Evolutionary conservation across 2,797 vertebrate genomes (phyloP).

Genomic region (Enteromius unitaeniatus): DNA sequence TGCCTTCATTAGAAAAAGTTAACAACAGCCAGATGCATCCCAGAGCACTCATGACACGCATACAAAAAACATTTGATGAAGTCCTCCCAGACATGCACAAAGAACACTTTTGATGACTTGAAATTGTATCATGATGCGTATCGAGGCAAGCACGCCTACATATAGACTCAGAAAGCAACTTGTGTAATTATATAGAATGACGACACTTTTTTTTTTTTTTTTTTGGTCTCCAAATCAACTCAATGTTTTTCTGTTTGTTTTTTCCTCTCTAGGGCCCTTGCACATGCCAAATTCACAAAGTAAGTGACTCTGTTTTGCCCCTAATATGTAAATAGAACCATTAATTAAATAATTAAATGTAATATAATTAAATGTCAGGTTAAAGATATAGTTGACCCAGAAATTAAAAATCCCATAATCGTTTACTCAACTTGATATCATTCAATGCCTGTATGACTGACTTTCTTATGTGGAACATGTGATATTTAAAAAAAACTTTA

Average conservation of each 20-base stretch:
- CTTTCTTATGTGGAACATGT: not conserved
- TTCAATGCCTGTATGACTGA: not conserved
- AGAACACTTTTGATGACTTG: constrained; percentile 36
- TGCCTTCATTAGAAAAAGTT: constrained; percentile 71
- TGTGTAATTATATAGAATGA: constrained; percentile 32
- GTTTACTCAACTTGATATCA: not conserved
- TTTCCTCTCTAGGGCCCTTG: constrained; percentile 87
- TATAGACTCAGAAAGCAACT: constrained; percentile 18
- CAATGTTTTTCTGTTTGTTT: constrained; percentile 40
- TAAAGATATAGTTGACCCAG: not conserved
- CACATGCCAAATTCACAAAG: constrained; percentile 99
- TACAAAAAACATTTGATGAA: constrained; percentile 27
- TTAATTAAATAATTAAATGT: not conserved
- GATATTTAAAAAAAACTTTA: not conserved
- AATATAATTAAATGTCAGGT: not conserved
- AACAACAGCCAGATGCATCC: constrained; percentile 64
- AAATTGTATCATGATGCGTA: constrained; percentile 14
- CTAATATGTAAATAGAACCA: not conserved
- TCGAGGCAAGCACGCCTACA: constrained; percentile 14
- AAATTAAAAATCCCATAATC: not conserved
- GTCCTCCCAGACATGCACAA: constrained; percentile 3
- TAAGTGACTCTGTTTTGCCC: constrained; percentile 77
- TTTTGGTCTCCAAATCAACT: not conserved
- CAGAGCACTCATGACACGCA: constrained; percentile 46
- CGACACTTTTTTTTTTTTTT: not conserved